Evolutionary conservation across 92 coral and sea anemone species (phyloP).

Genomic region (Nematostella vectensis): DNA sequence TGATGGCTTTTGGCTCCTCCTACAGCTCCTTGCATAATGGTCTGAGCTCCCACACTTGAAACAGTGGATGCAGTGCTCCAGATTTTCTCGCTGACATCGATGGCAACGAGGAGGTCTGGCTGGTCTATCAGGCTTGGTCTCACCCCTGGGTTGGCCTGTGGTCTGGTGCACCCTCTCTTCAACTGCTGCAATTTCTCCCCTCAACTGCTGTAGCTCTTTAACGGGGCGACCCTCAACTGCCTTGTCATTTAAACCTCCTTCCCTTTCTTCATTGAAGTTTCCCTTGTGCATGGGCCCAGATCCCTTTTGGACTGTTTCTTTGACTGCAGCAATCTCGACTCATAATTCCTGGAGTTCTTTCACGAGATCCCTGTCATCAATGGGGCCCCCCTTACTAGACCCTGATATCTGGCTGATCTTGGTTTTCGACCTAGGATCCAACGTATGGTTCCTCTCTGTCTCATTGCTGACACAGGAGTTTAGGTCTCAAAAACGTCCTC

Average conservation of each 20-base stretch:
- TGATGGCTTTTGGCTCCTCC: background rate
- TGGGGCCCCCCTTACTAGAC: constrained; percentile 1
- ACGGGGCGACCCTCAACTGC: background rate
- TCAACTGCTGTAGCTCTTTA: constrained; percentile 11
- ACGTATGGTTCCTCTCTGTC: constrained; percentile 19
- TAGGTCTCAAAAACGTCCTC: constrained; percentile 26
- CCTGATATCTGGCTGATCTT: constrained; percentile 6
- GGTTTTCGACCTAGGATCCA: constrained; percentile 7
- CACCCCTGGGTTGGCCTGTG: background rate
- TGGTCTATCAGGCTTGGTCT: background rate
- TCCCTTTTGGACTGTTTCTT: no score
- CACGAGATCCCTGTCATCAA: constrained; percentile 7
- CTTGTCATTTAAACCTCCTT: no score
- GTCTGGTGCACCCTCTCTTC: constrained; percentile 4
- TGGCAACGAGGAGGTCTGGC: constrained; percentile 12
- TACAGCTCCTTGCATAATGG: constrained; percentile 24
- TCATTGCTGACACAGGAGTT: constrained; percentile 19
- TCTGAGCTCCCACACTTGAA: constrained; percentile 26
- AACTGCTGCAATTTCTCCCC: constrained; percentile 16
- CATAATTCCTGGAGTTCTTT: constrained; percentile 9
- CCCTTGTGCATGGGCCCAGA: no score
- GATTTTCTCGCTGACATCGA: constrained; percentile 13
- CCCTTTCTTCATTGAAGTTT: no score
- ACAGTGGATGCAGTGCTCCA: constrained; percentile 33
- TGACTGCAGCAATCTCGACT: no score